Percentiles rank a stretch among this genome's conserved stretches.
Evolutionary conservation across 1,140 invertebrate species (phyloP).

Genomic region (Acromyrmex charruanus): DNA sequence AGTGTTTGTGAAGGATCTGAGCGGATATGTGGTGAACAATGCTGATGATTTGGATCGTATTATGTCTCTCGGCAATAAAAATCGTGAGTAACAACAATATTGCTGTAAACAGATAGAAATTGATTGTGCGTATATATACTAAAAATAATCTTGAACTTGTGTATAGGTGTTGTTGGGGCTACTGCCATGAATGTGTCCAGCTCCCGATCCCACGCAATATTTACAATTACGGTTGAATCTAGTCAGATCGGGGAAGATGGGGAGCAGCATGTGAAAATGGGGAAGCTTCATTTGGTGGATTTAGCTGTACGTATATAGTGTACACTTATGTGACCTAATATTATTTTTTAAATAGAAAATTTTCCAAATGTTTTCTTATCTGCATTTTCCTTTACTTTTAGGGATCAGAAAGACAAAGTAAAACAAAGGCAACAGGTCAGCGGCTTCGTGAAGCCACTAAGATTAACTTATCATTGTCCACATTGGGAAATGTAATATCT

Average conservation of each 20-base stretch:
- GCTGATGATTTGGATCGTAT: constrained; percentile 93
- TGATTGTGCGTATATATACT: background rate
- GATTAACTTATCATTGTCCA: constrained; percentile 97
- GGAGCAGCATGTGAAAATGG: constrained; percentile 90
- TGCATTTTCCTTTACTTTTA: constrained; percentile 75
- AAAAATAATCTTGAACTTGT: constrained; percentile 48
- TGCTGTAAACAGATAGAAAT: background rate
- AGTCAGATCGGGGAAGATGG: constrained; percentile 89
- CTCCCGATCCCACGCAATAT: constrained; percentile 95
- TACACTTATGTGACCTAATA: background rate
- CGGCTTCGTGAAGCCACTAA: constrained; percentile 97
- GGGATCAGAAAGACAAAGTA: constrained; percentile 95
- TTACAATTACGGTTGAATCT: constrained; percentile 95
- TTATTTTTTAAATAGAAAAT: constrained; percentile 20
- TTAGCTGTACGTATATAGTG: constrained; percentile 88
- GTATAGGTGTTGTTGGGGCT: constrained; percentile 89
- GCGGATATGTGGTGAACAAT: constrained; percentile 92
- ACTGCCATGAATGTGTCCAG: constrained; percentile 96
- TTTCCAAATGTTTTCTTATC: background rate
- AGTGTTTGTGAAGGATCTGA: constrained; percentile 93
- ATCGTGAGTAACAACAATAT: constrained; percentile 86
- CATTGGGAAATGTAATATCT: constrained; percentile 97
- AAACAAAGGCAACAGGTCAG: constrained; percentile 96
- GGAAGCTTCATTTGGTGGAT: constrained; percentile 95
- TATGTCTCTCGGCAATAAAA: constrained; percentile 94